Evolutionary conservation across 2,113 vertebrate genomes (phyloP).

Genomic region (Oriolus oriolus): DNA sequence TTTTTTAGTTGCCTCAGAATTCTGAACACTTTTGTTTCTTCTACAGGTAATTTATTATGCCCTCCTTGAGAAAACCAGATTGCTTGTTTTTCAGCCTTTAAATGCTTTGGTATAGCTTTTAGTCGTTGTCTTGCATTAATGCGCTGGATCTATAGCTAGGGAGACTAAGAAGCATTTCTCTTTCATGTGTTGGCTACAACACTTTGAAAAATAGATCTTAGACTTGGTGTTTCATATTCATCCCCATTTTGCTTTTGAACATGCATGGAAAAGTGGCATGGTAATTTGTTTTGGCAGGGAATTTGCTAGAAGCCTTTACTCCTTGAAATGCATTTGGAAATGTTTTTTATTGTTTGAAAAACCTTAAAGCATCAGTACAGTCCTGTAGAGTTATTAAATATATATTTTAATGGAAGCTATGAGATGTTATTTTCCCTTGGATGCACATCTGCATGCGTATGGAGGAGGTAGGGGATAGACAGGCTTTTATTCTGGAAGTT

Average conservation of each 20-base stretch:
- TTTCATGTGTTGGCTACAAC: constrained; percentile 43
- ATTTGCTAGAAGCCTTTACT: constrained; percentile 19
- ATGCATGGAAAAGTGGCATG: background rate
- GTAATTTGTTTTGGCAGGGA: constrained; percentile 52
- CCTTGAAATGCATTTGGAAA: constrained; percentile 19
- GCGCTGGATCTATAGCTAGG: constrained; percentile 34
- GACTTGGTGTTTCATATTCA: constrained; percentile 57
- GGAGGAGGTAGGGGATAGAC: background rate
- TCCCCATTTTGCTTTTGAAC: constrained; percentile 50
- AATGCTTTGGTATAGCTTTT: constrained; percentile 57
- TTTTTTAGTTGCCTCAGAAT: constrained; percentile 59
- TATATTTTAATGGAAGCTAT: background rate
- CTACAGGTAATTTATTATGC: constrained; percentile 69
- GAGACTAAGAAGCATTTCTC: constrained; percentile 54
- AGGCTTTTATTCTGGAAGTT: constrained; percentile 5
- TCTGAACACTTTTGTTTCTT: constrained; percentile 68
- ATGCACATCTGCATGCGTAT: background rate
- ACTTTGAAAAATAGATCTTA: constrained; percentile 67
- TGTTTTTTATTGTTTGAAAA: constrained; percentile 36
- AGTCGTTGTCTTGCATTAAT: constrained; percentile 69
- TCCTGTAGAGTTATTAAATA: background rate
- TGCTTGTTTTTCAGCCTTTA: constrained; percentile 66
- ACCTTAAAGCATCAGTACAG: background rate
- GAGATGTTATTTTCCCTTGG: background rate
- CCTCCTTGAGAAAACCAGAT: constrained; percentile 65